These are phyloP conservation scores for Brachypodius melanocephalos DNA, from an alignment of 2,113 vertebrate species.

Conservation along the genomic window DNA sequence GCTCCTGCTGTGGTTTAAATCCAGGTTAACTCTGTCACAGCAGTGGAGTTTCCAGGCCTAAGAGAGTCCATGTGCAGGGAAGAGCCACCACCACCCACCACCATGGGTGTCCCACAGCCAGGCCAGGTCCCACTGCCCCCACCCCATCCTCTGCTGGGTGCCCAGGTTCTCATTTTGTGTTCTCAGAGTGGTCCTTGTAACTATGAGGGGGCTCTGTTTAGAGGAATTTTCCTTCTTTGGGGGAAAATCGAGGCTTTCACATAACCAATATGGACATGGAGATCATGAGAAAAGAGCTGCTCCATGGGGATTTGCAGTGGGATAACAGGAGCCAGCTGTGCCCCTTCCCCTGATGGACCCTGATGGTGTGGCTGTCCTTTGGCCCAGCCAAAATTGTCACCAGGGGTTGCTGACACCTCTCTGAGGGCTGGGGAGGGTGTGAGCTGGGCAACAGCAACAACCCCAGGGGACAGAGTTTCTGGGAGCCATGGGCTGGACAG, in stretches of 20 bases:
- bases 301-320: accelerated
- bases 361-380: neutral
- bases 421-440: too few relatives aligned
- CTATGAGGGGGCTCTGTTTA: neutral
- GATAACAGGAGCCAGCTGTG: neutral
- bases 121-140: neutral
- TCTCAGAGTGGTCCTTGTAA: neutral
- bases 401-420: neutral
- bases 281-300: neutral
- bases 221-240: neutral
- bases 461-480: neutral
- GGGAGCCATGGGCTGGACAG: neutral
- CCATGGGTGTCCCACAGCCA: neutral
- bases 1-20: neutral
- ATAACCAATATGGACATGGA: neutral
- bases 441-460: neutral
- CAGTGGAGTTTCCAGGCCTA: neutral
- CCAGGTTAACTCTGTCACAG: neutral
- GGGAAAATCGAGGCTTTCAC: accelerated
- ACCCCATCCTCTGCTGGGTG: neutral
- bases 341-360: neutral
- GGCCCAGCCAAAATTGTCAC: neutral
- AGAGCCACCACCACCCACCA: neutral
- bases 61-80: neutral
- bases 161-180: neutral